A percentile compares a stretch with the other conserved stretches of the same genome.
Evolutionary conservation across 2,888 invertebrate genomes (phyloP).

Genomic region (Synergus laeviventris): DNA sequence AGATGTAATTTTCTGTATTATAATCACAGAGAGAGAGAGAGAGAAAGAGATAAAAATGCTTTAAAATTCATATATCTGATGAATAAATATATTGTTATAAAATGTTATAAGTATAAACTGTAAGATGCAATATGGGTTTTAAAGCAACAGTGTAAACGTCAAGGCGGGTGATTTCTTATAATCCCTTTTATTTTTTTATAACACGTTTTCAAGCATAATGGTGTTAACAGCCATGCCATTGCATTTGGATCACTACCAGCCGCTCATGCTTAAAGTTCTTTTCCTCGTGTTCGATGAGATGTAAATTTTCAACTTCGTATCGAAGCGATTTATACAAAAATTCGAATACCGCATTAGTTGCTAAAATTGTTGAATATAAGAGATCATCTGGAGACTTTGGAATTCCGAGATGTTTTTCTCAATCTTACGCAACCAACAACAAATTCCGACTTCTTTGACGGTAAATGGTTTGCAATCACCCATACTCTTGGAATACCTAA

Average conservation of each 20-base stretch:
- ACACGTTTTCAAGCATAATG: conserved; percentile 62
- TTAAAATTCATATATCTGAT: neutral
- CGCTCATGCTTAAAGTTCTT: conserved; percentile 55
- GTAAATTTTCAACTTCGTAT: neutral
- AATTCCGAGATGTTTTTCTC: neutral
- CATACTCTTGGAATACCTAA: neutral
- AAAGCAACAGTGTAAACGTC: neutral
- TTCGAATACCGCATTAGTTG: neutral
- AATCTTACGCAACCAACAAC: neutral
- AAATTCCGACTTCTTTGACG: neutral
- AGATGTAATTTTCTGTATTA: too few relatives aligned
- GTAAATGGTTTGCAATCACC: neutral
- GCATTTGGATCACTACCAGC: conserved; percentile 47
- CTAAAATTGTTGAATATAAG: neutral
- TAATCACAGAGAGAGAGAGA: too few relatives aligned
- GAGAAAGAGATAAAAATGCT: too few relatives aligned
- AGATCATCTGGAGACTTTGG: neutral
- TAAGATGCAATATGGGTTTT: neutral
- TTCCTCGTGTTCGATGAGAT: conserved; percentile 33
- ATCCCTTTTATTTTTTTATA: conserved; percentile 59
- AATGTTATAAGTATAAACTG: too few relatives aligned
- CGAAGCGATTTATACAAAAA: conserved; percentile 2
- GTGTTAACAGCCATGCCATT: conserved; percentile 58
- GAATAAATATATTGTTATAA: conserved; percentile 8
- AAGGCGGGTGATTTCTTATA: conserved; percentile 50